A percentile compares a stretch with the other conserved stretches of the same genome.
Conservation (phyloP, 2,797 vertebrate genomes). For the Alauda arvensis region DNA sequence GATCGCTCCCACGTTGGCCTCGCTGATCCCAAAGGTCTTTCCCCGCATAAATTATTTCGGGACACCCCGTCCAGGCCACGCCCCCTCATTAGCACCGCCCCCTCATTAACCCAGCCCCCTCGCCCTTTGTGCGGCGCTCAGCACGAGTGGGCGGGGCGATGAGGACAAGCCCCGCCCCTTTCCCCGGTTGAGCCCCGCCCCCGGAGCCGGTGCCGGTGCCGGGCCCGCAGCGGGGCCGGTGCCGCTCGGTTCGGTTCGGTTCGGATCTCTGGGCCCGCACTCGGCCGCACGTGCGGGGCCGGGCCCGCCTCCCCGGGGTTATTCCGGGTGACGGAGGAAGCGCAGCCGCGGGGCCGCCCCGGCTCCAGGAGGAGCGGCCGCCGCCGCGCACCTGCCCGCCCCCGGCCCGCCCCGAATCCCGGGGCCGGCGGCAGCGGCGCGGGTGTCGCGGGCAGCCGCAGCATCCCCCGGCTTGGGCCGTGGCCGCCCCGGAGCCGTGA, state of each 20-base stretch:
- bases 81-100: fast-evolving
- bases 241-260: background rate
- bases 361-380: background rate
- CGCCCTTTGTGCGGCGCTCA: background rate
- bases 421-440: background rate
- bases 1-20: fast-evolving
- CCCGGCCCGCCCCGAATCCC: background rate
- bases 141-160: background rate
- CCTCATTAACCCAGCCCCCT: fast-evolving
- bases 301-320: background rate
- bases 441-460: background rate
- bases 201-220: background rate
- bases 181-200: fast-evolving
- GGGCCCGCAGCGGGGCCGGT: background rate
- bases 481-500: constrained; percentile 11
- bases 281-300: background rate
- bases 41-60: background rate
- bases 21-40: fast-evolving
- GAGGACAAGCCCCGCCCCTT: background rate
- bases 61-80: background rate
- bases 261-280: background rate
- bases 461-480: background rate
- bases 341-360: background rate
- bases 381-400: background rate
- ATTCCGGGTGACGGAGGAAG: constrained; percentile 9